Evolutionary conservation across 2,888 invertebrate species (phyloP).

Genomic region (Cantharis flavilabris): DNA sequence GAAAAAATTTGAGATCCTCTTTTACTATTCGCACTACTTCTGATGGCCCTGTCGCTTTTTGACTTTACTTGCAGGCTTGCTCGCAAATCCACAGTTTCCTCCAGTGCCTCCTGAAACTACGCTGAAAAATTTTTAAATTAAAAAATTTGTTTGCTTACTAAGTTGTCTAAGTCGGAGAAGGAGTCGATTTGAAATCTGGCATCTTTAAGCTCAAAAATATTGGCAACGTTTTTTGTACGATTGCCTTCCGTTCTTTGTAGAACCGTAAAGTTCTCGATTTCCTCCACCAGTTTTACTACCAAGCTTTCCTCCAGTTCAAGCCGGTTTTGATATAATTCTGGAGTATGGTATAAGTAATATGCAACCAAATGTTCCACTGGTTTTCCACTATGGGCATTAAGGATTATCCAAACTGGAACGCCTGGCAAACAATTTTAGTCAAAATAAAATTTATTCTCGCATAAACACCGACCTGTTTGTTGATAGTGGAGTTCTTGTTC

Average conservation of each 20-base stretch:
- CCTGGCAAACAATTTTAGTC: constrained; percentile 18
- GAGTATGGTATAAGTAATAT: constrained; percentile 17
- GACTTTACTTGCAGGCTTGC: background rate
- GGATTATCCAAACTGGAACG: constrained; percentile 33
- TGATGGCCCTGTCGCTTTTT: background rate
- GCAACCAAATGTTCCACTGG: constrained; percentile 20
- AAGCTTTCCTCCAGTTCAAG: constrained; percentile 10
- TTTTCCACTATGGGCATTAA: constrained; percentile 19
- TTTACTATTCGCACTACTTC: background rate
- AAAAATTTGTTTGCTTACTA: background rate
- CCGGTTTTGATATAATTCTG: constrained; percentile 13
- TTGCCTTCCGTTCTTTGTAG: constrained; percentile 8
- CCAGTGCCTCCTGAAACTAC: background rate
- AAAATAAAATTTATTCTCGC: background rate
- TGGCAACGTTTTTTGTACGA: constrained; percentile 19
- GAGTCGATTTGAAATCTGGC: background rate
- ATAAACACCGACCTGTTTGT: background rate
- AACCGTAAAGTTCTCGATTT: constrained; percentile 24
- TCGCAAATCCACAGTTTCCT: background rate
- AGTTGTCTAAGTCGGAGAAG: background rate
- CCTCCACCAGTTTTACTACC: constrained; percentile 17
- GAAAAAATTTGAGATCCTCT: background rate
- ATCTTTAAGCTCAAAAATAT: constrained; percentile 22
- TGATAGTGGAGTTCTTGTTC: background rate
- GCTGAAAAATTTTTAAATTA: background rate